phyloP scores from a whole-genome alignment of 1,140 invertebrate genomes.

The Drosophila gunungcola region DNA sequence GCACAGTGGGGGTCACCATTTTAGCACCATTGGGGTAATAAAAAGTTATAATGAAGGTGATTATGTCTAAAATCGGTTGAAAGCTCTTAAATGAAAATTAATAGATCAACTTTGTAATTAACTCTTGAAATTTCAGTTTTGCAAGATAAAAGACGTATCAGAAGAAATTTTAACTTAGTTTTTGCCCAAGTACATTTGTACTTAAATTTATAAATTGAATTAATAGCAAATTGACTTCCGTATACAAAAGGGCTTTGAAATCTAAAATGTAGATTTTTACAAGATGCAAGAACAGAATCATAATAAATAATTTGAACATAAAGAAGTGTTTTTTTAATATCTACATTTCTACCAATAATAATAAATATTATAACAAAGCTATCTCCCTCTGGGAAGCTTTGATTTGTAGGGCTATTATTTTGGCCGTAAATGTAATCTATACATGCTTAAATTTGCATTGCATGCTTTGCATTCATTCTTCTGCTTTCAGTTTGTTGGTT shows the following conservation, averaged over 20 bases:
- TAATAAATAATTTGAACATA: slow-evolving; percentile 1
- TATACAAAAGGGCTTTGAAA: no score
- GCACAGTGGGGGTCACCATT: slow-evolving; percentile 7
- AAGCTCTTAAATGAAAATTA: not conserved
- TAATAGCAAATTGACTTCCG: no score
- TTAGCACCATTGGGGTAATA: not conserved
- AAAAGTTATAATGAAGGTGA: not conserved
- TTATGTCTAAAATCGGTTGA: not conserved
- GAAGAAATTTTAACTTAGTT: no score
- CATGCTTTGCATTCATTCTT: slow-evolving; percentile 49
- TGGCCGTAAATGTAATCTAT: slow-evolving; percentile 25
- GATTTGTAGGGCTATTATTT: slow-evolving; percentile 12
- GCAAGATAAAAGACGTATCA: no score
- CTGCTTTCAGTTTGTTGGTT: slow-evolving; percentile 14
- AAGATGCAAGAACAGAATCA: not conserved
- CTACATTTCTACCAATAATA: not conserved
- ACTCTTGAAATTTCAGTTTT: no score
- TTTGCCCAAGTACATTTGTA: no score
- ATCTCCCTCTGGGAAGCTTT: not conserved
- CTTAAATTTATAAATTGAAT: no score
- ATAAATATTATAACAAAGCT: slow-evolving; percentile 21
- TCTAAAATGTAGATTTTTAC: no score
- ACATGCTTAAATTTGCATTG: slow-evolving; percentile 54
- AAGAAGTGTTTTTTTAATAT: not conserved
- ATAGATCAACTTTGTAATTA: not conserved